phyloP scores from a whole-genome alignment of 92 coral and sea anemone genomes.

The Zoanthus sociatus region DNA sequence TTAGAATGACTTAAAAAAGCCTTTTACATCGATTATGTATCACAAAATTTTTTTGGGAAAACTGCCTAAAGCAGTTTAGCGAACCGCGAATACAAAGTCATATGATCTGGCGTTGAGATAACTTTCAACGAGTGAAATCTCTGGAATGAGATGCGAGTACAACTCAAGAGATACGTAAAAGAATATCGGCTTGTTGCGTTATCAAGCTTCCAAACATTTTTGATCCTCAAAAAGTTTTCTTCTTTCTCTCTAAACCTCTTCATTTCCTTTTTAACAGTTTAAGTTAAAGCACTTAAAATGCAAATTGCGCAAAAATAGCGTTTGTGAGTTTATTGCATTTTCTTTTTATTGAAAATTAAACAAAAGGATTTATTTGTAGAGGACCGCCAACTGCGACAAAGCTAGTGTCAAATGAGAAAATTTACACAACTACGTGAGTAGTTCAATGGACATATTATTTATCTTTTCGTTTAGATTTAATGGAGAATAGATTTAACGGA shows the following conservation, averaged over 20 bases:
- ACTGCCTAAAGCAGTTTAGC: conserved; percentile 21
- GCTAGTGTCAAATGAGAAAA: conserved; percentile 11
- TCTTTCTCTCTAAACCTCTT: not conserved
- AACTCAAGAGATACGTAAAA: not conserved
- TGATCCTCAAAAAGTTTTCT: not conserved
- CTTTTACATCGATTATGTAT: conserved; percentile 10
- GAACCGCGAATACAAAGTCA: not conserved
- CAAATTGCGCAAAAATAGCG: conserved; percentile 36
- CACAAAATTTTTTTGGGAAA: not conserved
- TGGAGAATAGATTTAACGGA: not conserved
- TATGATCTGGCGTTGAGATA: not conserved
- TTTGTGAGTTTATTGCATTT: conserved; percentile 14
- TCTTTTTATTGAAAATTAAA: conserved; percentile 21
- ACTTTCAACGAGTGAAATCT: conserved; percentile 14
- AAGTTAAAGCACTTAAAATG: conserved; percentile 27
- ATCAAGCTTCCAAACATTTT: not conserved
- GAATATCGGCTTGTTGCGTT: conserved; percentile 12
- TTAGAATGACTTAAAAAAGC: not conserved
- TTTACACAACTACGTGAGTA: not conserved
- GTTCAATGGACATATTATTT: not conserved
- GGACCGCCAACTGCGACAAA: conserved; percentile 31
- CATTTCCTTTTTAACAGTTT: not conserved
- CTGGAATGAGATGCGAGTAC: conserved; percentile 3
- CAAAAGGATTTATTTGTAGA: conserved; percentile 37
- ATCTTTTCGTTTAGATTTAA: not conserved